A percentile compares a stretch with the other conserved stretches of the same genome.
Conservation (phyloP, 2,888 invertebrate genomes). For the Agrochola lota region DNA sequence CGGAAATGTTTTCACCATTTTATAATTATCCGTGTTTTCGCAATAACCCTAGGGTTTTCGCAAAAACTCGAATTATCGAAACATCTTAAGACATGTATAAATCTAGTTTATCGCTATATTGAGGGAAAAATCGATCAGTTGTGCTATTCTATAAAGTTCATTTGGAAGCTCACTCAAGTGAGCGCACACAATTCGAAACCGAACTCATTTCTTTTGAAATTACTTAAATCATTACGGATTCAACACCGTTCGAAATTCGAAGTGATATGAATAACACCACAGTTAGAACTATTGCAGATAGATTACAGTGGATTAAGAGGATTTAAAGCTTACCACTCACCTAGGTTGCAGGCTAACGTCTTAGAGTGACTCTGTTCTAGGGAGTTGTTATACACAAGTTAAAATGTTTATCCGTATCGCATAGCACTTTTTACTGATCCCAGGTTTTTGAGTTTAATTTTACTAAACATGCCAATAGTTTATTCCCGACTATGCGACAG, state of each 20-base stretch:
- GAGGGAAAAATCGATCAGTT: not conserved
- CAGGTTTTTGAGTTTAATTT: too few species aligned
- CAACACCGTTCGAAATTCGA: slow-evolving; percentile 4
- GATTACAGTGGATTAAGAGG: slow-evolving; percentile 9
- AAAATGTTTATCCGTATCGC: not conserved
- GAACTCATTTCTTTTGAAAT: slow-evolving; percentile 22
- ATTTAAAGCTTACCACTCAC: slow-evolving; percentile 28
- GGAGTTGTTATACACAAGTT: not conserved
- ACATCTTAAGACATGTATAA: too few species aligned
- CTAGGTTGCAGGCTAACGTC: slow-evolving; percentile 21
- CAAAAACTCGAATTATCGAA: too few species aligned
- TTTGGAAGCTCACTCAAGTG: not conserved
- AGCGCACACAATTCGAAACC: slow-evolving; percentile 6
- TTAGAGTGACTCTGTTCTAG: not conserved
- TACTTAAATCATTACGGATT: too few species aligned
- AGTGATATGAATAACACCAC: not conserved
- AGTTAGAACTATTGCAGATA: not conserved
- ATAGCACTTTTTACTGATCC: too few species aligned
- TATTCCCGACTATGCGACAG: too few species aligned
- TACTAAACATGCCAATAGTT: too few species aligned
- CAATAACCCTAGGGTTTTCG: too few species aligned
- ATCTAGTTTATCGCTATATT: too few species aligned
- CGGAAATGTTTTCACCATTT: too few species aligned
- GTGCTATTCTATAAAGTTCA: not conserved
- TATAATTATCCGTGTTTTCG: too few species aligned